Evolutionary conservation across 2,888 invertebrate genomes (phyloP).

Genomic region (Zaprionus bogoriensis): DNA sequence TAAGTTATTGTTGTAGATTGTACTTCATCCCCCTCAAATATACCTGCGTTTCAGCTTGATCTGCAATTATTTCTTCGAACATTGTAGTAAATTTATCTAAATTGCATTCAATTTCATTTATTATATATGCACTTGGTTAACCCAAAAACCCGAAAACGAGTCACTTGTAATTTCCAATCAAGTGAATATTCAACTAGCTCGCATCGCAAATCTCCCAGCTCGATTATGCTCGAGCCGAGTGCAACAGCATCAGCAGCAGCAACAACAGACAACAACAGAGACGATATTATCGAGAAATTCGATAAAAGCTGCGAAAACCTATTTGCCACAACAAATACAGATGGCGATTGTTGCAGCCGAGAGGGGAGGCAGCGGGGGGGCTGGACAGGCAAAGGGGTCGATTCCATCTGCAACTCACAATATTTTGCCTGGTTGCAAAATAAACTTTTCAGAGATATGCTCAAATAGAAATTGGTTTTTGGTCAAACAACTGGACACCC

Average conservation of each 20-base stretch:
- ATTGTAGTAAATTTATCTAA: neutral
- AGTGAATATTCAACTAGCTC: conserved; percentile 32
- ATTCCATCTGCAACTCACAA: neutral
- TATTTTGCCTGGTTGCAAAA: conserved; percentile 53
- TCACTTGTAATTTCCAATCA: conserved; percentile 37
- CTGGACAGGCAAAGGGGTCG: neutral
- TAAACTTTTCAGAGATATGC: conserved; percentile 58
- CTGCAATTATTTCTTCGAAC: neutral
- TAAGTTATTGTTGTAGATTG: too few species aligned
- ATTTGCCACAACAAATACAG: conserved; percentile 28
- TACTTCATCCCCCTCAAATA: neutral
- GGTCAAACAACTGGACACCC: conserved; percentile 49
- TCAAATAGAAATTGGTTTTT: conserved; percentile 71
- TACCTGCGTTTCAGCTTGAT: neutral
- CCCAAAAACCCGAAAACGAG: conserved; percentile 13
- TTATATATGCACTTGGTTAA: neutral
- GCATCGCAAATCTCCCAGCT: conserved; percentile 12
- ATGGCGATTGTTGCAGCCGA: neutral
- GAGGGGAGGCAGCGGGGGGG: neutral
- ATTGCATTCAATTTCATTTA: conserved; percentile 1
- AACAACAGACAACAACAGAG: neutral
- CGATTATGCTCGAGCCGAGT: conserved; percentile 28
- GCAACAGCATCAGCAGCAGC: conserved; percentile 23
- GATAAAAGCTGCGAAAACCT: conserved; percentile 46
- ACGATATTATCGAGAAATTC: conserved; percentile 41